Conservation (phyloP, 1,140 invertebrate species). For the Drosophila lini region DNA sequence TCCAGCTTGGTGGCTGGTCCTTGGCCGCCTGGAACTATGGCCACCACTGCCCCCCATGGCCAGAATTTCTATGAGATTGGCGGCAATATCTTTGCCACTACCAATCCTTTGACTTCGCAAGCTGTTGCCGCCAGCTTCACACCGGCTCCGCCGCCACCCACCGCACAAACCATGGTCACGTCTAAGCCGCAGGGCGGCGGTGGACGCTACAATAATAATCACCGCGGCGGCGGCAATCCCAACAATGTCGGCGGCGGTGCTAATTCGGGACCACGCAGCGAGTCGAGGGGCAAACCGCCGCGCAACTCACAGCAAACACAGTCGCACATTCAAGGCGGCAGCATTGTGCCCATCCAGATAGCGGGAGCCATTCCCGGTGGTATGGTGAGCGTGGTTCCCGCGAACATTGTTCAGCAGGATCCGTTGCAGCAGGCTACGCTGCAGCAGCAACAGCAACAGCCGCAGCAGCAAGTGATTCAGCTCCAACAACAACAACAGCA, state of each 20-base stretch:
- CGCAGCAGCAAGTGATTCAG: conserved; percentile 49
- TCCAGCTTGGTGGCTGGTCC: conserved; percentile 66
- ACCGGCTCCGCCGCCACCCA: conserved; percentile 71
- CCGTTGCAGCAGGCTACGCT: conserved; percentile 25
- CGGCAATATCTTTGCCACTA: conserved; percentile 88
- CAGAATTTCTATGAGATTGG: conserved; percentile 89
- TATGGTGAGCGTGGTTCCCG: conserved; percentile 68
- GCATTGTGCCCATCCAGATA: conserved; percentile 65
- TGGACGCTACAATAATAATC: conserved; percentile 70
- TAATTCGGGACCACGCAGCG: conserved; percentile 59
- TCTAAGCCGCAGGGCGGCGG: conserved; percentile 74
- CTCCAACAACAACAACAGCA: conserved; percentile 61
- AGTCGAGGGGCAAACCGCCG: conserved; percentile 65
- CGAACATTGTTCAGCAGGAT: conserved; percentile 63
- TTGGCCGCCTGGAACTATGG: conserved; percentile 76
- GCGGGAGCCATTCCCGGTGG: conserved; percentile 60
- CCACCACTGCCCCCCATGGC: conserved; percentile 86
- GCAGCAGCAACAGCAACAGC: conserved; percentile 47
- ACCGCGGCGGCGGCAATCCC: conserved; percentile 65
- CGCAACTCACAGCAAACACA: conserved; percentile 49
- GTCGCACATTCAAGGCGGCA: conserved; percentile 69
- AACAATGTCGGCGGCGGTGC: conserved; percentile 62
- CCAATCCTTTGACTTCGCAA: conserved; percentile 91
- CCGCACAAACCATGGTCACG: conserved; percentile 67
- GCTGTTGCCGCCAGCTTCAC: conserved; percentile 86